A percentile compares a stretch with the other conserved stretches of the same genome.
Evolutionary conservation across 2,113 vertebrate genomes (phyloP).

Genomic region (Podiceps cristatus): DNA sequence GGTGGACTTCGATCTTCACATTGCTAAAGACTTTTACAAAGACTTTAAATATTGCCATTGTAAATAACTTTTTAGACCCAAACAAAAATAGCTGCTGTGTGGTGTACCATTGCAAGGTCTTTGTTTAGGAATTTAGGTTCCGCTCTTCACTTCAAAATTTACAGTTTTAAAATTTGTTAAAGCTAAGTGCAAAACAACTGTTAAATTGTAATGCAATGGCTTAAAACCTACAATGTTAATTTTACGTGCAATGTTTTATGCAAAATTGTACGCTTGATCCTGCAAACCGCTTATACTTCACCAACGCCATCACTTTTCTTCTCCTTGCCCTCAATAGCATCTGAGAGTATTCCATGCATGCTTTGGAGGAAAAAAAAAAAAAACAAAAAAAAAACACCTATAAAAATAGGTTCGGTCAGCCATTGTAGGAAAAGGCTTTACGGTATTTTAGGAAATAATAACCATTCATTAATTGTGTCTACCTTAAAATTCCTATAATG

Average conservation of each 20-base stretch:
- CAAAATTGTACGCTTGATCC: constrained; percentile 80
- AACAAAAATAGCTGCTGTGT: constrained; percentile 86
- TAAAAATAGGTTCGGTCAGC: constrained; percentile 73
- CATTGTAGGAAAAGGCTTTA: constrained; percentile 71
- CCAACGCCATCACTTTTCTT: constrained; percentile 73
- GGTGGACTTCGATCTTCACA: constrained; percentile 87
- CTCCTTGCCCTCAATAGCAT: constrained; percentile 75
- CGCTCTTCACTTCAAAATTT: constrained; percentile 80
- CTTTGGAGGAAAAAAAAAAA: background rate
- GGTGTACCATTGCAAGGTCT: constrained; percentile 92
- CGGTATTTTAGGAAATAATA: constrained; percentile 74
- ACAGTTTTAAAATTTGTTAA: constrained; percentile 75
- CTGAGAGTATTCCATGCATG: constrained; percentile 80
- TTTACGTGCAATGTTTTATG: constrained; percentile 81
- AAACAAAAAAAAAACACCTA: background rate
- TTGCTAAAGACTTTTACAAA: constrained; percentile 90
- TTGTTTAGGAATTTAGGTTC: constrained; percentile 92
- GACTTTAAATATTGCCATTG: constrained; percentile 88
- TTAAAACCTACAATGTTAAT: constrained; percentile 78
- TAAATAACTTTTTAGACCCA: constrained; percentile 95
- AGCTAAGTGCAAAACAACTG: constrained; percentile 70
- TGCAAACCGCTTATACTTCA: constrained; percentile 75
- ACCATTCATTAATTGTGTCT: constrained; percentile 72
- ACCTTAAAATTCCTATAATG: constrained; percentile 77
- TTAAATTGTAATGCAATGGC: constrained; percentile 77